These are phyloP conservation scores for Tromatobia lineatoria DNA, from an alignment of 2,888 invertebrate genomes.

Conservation along the genomic window DNA sequence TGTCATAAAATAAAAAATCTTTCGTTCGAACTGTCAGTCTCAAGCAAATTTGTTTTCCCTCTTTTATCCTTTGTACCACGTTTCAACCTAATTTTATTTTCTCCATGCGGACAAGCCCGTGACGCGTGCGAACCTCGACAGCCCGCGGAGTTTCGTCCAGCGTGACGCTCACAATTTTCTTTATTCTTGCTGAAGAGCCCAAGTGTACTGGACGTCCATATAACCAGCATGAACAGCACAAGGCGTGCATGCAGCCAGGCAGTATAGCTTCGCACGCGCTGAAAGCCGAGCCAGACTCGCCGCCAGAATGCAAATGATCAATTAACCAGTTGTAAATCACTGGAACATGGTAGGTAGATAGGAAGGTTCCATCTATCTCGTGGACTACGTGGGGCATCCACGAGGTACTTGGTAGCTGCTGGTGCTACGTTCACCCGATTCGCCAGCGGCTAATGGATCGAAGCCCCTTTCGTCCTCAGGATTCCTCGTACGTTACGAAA, in stretches of 20 bases:
- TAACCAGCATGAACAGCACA: neutral
- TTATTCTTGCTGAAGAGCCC: neutral
- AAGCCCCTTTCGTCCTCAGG: conserved; percentile 30
- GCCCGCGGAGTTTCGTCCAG: conserved; percentile 47
- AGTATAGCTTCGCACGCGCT: conserved; percentile 52
- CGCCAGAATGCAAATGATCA: conserved; percentile 83
- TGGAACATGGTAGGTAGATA: conserved; percentile 72
- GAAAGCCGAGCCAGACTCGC: conserved; percentile 61
- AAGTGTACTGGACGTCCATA: neutral
- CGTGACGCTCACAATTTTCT: conserved; percentile 52
- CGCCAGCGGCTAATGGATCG: conserved; percentile 43
- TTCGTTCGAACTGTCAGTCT: no score
- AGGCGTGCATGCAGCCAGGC: conserved; percentile 2
- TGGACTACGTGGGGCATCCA: conserved; percentile 64
- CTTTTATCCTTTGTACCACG: neutral
- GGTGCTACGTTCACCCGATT: conserved; percentile 29
- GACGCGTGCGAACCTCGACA: conserved; percentile 31
- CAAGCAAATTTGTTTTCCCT: neutral
- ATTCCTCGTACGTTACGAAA: conserved; percentile 9
- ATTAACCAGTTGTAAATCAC: conserved; percentile 83
- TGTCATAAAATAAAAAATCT: no score
- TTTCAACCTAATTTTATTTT: neutral
- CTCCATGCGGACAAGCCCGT: conserved; percentile 28
- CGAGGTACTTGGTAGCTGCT: conserved; percentile 48
- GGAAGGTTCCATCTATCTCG: conserved; percentile 73